Conservation (phyloP, 2,113 vertebrate species). For the Microcebus jonahi region DNA sequence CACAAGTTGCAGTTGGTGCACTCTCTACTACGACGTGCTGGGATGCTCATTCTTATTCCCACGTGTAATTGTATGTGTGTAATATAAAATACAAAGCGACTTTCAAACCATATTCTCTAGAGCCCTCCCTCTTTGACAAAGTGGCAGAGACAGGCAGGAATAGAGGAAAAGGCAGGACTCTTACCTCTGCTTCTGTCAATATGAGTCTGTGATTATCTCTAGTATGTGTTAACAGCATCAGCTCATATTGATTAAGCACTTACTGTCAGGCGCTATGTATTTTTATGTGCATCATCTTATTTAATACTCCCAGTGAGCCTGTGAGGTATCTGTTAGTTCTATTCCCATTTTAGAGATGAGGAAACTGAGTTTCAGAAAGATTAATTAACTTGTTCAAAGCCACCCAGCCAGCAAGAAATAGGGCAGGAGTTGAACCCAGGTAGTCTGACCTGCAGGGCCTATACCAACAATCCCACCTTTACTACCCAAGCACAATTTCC, state of each 20-base stretch:
- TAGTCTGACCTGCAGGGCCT: background rate
- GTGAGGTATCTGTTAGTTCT: background rate
- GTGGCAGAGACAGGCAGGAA: no score
- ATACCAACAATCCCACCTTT: background rate
- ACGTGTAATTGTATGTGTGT: background rate
- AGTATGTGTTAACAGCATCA: background rate
- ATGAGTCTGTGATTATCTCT: background rate
- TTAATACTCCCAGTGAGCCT: background rate
- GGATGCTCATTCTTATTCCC: background rate
- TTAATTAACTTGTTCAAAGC: background rate
- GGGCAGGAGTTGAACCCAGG: background rate
- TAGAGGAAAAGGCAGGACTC: background rate
- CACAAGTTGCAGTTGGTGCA: background rate
- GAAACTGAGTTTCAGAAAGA: background rate
- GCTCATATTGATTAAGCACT: background rate
- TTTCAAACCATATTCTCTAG: background rate
- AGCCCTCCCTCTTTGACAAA: background rate
- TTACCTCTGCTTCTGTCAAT: background rate
- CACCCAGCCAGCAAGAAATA: background rate
- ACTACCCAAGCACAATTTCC: background rate
- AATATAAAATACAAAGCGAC: background rate
- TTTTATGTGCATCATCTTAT: background rate
- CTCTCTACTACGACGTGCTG: no score
- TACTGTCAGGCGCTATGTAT: background rate
- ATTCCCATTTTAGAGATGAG: background rate